Evolutionary conservation across 2,797 vertebrate species (phyloP).

Genomic region (Thamnophis elegans): DNA sequence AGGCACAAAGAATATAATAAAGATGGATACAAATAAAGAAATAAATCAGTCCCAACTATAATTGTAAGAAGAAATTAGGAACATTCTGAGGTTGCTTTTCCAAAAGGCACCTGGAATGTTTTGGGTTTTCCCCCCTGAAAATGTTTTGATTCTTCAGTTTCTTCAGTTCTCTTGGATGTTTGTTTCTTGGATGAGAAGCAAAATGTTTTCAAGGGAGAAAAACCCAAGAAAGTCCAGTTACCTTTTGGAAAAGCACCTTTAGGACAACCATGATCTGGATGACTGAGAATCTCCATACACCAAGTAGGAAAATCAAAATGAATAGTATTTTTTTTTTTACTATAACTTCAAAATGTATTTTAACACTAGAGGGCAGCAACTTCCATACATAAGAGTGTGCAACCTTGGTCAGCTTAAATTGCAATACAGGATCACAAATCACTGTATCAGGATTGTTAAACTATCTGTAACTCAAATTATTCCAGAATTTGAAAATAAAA

Average conservation of each 20-base stretch:
- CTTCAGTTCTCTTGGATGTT: not conserved
- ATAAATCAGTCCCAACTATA: not conserved
- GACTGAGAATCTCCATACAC: not conserved
- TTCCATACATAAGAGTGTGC: not conserved
- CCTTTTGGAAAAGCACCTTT: not conserved
- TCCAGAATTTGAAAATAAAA: not conserved
- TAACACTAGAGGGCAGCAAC: conserved; percentile 29
- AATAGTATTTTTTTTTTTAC: not conserved
- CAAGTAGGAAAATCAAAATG: not conserved
- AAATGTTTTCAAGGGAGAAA: not conserved
- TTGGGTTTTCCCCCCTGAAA: not conserved
- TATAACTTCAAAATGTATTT: not conserved
- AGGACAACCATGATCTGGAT: not conserved
- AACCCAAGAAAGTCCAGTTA: not conserved
- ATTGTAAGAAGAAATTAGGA: not conserved
- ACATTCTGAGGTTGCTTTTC: not conserved
- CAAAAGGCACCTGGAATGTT: not conserved
- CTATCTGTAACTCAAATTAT: not conserved
- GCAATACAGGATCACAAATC: not conserved
- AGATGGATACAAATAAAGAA: not conserved
- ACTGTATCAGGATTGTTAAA: not conserved
- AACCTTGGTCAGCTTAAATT: not conserved
- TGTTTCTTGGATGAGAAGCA: not conserved
- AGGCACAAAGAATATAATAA: not conserved
- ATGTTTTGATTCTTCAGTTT: not conserved